Percentiles rank a stretch among this genome's conserved stretches.
phyloP scores from a whole-genome alignment of 2,113 vertebrate genomes.

The Pollachius pollachius region DNA sequence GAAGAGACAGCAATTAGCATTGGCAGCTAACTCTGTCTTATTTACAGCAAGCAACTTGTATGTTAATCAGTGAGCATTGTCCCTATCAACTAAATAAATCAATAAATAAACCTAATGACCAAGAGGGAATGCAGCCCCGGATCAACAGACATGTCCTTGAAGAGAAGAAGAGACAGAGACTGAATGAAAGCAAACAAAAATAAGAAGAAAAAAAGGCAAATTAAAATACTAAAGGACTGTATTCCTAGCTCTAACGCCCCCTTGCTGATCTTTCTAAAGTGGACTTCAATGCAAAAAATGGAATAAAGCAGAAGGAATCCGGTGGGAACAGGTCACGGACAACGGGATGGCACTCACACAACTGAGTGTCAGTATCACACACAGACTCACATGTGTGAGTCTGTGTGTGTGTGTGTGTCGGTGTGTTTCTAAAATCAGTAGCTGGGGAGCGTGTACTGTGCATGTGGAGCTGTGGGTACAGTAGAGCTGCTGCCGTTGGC shows the following conservation, averaged over 20 bases:
- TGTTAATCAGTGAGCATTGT: too few relatives aligned
- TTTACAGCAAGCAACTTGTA: too few relatives aligned
- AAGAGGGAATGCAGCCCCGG: slow-evolving; percentile 58
- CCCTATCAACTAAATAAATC: too few relatives aligned
- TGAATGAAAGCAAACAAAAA: neutral
- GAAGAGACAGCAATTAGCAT: neutral
- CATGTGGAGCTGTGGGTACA: neutral
- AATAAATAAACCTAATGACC: too few relatives aligned
- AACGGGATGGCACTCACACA: slow-evolving; percentile 32
- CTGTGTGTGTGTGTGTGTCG: neutral
- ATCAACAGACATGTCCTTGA: slow-evolving; percentile 31
- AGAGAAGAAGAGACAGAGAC: slow-evolving; percentile 8
- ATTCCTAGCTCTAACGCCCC: slow-evolving; percentile 43
- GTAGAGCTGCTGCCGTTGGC: slow-evolving; percentile 1
- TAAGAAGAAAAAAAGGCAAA: neutral
- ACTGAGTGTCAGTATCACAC: neutral
- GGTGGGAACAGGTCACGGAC: slow-evolving; percentile 60
- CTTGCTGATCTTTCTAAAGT: slow-evolving; percentile 60
- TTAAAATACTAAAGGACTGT: slow-evolving; percentile 7
- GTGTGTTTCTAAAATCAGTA: neutral
- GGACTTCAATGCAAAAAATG: slow-evolving; percentile 66
- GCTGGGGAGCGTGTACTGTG: neutral
- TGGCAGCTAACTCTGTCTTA: too few relatives aligned
- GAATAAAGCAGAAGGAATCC: slow-evolving; percentile 66
- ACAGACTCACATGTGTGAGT: neutral